phyloP scores from a whole-genome alignment of 2,797 vertebrate genomes.

The Catharus ustulatus region DNA sequence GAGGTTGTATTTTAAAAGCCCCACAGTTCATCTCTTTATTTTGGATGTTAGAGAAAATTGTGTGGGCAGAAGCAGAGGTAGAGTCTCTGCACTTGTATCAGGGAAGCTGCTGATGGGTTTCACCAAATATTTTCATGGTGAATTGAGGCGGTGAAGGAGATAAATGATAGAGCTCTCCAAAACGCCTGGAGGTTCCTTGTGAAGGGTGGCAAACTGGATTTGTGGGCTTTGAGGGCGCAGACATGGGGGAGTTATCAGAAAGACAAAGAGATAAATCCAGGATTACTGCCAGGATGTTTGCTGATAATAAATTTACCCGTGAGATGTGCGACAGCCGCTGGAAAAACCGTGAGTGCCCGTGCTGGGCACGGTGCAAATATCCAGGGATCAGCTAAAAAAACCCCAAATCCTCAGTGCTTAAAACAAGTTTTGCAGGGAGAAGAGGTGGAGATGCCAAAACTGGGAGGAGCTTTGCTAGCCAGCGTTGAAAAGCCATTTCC shows the following conservation, averaged over 20 bases:
- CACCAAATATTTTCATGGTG: neutral
- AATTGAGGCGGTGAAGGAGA: neutral
- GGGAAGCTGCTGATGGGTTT: neutral
- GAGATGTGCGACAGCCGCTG: neutral
- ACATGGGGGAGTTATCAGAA: neutral
- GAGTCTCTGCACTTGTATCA: neutral
- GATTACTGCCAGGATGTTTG: neutral
- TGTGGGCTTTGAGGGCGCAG: neutral
- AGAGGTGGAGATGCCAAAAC: neutral
- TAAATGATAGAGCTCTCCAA: neutral
- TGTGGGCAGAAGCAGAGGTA: neutral
- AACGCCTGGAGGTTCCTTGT: neutral
- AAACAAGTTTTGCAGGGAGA: neutral
- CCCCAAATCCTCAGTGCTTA: neutral
- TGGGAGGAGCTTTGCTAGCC: slow-evolving; percentile 1
- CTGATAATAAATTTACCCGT: neutral
- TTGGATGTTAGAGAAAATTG: neutral
- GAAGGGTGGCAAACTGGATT: neutral
- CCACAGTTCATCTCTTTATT: neutral
- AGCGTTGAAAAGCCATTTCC: neutral
- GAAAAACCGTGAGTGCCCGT: fast-evolving
- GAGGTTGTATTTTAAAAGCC: neutral
- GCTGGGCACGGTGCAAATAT: neutral
- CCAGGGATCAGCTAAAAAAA: fast-evolving
- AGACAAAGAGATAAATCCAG: neutral